These are phyloP conservation scores for Macaria notata DNA, from an alignment of 2,888 invertebrate species.

Conservation along the genomic window DNA sequence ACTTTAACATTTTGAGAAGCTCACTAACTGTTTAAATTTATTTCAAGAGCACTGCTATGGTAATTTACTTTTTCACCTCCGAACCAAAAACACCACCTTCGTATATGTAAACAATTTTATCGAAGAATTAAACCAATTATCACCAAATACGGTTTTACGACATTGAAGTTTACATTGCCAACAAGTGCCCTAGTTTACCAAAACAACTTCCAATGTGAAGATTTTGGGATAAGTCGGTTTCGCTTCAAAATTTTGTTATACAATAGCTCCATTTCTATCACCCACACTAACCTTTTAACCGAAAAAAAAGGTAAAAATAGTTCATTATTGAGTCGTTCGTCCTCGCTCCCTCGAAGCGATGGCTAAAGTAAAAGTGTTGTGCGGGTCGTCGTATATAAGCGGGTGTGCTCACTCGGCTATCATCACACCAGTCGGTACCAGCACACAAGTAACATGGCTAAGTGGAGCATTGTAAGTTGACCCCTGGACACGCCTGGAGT, in stretches of 20 bases:
- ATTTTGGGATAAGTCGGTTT: too few species aligned
- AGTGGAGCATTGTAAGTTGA: constrained; percentile 74
- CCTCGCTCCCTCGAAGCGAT: constrained; percentile 59
- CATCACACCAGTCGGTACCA: constrained; percentile 66
- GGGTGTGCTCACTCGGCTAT: constrained; percentile 40
- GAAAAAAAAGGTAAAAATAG: constrained; percentile 48
- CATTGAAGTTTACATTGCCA: neutral
- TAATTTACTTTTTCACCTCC: too few species aligned
- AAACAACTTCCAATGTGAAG: neutral
- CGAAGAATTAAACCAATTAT: constrained; percentile 1
- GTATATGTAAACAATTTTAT: too few species aligned
- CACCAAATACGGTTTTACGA: constrained; percentile 4
- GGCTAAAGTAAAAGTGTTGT: constrained; percentile 74
- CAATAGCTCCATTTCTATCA: constrained; percentile 21
- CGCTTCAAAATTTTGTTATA: neutral
- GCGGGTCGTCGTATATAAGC: constrained; percentile 71
- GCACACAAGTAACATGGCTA: constrained; percentile 68
- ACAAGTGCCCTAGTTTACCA: constrained; percentile 1
- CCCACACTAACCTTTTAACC: constrained; percentile 39
- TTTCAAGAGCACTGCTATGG: too few species aligned
- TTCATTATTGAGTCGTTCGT: constrained; percentile 65
- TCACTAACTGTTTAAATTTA: too few species aligned
- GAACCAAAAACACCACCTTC: too few species aligned
- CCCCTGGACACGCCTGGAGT: constrained; percentile 46
- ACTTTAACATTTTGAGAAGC: too few species aligned